Percentiles rank a stretch among this genome's conserved stretches.
phyloP scores from a whole-genome alignment of 2,888 invertebrate species.

The Linyphia triangularis region DNA sequence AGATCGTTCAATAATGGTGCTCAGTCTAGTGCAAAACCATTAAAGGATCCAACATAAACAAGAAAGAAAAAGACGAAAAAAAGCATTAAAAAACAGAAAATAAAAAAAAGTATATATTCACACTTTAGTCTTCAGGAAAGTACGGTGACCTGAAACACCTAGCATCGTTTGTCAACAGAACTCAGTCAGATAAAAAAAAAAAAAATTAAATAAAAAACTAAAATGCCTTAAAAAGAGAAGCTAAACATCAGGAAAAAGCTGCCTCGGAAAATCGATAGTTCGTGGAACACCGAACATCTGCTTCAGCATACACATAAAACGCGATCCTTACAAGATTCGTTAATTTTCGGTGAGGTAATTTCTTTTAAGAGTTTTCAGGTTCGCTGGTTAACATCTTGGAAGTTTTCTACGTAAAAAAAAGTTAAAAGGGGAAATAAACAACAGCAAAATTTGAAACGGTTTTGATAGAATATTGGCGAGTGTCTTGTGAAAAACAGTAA shows the following conservation, averaged over 20 bases:
- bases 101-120: constrained; percentile 38
- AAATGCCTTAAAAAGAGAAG: constrained; percentile 35
- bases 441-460: neutral
- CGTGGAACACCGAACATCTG: constrained; percentile 61
- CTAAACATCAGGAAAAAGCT: constrained; percentile 20
- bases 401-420: neutral
- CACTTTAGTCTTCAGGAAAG: constrained; percentile 33
- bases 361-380: constrained; percentile 11
- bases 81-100: constrained; percentile 1
- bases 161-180: constrained; percentile 63
- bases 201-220: constrained; percentile 31
- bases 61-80: neutral
- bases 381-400: neutral
- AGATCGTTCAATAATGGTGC: neutral
- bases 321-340: constrained; percentile 37
- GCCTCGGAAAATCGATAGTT: constrained; percentile 55
- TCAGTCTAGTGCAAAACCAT: constrained; percentile 25
- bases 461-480: neutral
- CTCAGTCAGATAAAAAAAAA: constrained; percentile 17
- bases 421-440: neutral
- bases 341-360: constrained; percentile 54
- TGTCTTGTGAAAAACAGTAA: no score
- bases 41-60: constrained; percentile 39
- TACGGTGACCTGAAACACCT: constrained; percentile 50
- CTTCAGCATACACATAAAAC: constrained; percentile 22